Percentiles rank a stretch among this genome's conserved stretches.
phyloP scores from a whole-genome alignment of 2,113 vertebrate genomes.

The Columbina picui region DNA sequence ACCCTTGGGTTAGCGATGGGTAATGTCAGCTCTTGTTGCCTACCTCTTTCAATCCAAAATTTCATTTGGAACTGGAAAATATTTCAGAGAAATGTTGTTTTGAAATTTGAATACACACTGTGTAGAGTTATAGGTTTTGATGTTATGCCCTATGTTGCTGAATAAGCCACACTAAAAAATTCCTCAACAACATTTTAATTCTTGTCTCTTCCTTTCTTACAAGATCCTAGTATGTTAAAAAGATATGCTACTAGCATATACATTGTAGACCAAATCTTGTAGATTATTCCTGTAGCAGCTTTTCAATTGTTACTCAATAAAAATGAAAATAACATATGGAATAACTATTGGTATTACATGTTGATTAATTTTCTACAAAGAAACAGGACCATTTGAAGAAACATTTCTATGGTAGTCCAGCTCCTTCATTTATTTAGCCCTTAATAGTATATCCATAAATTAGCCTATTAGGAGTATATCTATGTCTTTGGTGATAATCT shows the following conservation, averaged over 20 bases:
- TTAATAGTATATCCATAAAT: not conserved
- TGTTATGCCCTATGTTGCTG: accelerated
- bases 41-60: not conserved
- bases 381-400: not conserved
- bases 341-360: not conserved
- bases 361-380: not conserved
- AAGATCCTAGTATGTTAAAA: not conserved
- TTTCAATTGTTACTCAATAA: not conserved
- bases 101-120: not conserved
- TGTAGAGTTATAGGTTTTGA: not conserved
- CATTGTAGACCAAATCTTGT: not conserved
- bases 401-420: not conserved
- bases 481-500: not conserved
- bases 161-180: not conserved
- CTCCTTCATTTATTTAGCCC: not conserved
- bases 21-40: not conserved
- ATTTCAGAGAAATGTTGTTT: not conserved
- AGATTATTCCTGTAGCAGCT: not conserved
- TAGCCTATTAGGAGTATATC: not conserved
- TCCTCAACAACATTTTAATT: not conserved
- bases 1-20: accelerated
- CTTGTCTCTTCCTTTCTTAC: not conserved
- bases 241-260: accelerated
- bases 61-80: not conserved
- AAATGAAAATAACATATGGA: not conserved